Evolutionary conservation across 2,797 vertebrate genomes (phyloP).

Genomic region (Macroramphosus scolopax): DNA sequence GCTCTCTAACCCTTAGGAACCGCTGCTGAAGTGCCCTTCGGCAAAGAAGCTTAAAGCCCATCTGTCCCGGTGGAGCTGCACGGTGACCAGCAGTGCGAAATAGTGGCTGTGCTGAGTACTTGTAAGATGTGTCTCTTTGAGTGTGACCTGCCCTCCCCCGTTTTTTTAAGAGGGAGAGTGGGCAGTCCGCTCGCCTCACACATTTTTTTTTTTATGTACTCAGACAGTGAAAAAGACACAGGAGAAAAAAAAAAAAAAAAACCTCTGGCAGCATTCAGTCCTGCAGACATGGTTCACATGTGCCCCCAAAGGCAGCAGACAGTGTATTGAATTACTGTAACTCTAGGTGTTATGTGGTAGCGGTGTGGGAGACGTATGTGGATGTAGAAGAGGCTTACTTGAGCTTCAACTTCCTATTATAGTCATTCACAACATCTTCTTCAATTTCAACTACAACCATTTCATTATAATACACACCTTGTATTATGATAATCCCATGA

Average conservation of each 20-base stretch:
- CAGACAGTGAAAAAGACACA: constrained; percentile 56
- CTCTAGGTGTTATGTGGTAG: constrained; percentile 63
- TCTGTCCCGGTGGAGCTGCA: constrained; percentile 62
- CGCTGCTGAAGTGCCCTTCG: constrained; percentile 67
- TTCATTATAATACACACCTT: constrained; percentile 1
- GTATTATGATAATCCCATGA: constrained; percentile 1
- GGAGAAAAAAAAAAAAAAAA: constrained; percentile 48
- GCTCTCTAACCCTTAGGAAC: constrained; percentile 63
- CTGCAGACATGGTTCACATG: constrained; percentile 58
- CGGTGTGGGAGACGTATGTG: constrained; percentile 42
- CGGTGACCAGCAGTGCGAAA: constrained; percentile 45
- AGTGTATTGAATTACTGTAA: constrained; percentile 68
- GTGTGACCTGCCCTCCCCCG: constrained; percentile 53
- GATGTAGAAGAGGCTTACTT: constrained; percentile 17
- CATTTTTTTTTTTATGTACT: constrained; percentile 33
- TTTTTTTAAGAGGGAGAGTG: constrained; percentile 25
- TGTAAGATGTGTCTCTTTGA: constrained; percentile 59
- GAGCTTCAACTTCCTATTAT: constrained; percentile 33
- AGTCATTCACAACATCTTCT: constrained; percentile 17
- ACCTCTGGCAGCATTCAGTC: constrained; percentile 47
- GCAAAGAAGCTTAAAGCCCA: constrained; percentile 68
- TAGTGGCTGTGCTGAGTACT: constrained; percentile 48
- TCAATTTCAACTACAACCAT: constrained; percentile 16
- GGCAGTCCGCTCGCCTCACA: constrained; percentile 51
- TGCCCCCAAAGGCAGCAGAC: constrained; percentile 64